These are phyloP conservation scores for Drosophila recens DNA, from an alignment of 2,888 invertebrate species.

Conservation along the genomic window DNA sequence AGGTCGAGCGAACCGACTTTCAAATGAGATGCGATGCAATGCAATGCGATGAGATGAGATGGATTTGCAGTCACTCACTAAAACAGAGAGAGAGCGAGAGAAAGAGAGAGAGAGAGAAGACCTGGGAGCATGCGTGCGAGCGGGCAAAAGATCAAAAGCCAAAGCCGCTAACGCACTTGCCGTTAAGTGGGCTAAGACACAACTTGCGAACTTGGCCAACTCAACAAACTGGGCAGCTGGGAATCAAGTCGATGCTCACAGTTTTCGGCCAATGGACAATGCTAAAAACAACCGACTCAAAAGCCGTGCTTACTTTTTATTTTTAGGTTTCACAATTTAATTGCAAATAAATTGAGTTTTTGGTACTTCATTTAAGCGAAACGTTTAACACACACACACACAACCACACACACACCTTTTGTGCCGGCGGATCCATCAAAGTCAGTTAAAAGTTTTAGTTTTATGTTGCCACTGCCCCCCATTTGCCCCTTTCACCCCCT, in stretches of 20 bases:
- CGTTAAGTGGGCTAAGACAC: slow-evolving; percentile 42
- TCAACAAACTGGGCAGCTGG: slow-evolving; percentile 41
- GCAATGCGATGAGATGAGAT: slow-evolving; percentile 34
- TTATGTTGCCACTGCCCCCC: slow-evolving; percentile 30
- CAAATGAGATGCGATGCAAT: slow-evolving; percentile 70
- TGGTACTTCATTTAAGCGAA: slow-evolving; percentile 84
- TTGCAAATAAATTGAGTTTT: slow-evolving; percentile 85
- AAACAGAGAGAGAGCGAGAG: not conserved
- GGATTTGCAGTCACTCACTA: slow-evolving; percentile 15
- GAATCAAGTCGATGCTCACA: slow-evolving; percentile 19
- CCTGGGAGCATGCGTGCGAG: slow-evolving; percentile 46
- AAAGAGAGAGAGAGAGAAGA: not conserved
- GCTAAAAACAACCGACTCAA: slow-evolving; percentile 35
- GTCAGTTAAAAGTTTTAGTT: slow-evolving; percentile 55
- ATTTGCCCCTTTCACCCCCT: not conserved
- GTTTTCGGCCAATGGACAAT: slow-evolving; percentile 41
- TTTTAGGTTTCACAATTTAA: slow-evolving; percentile 79
- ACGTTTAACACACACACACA: slow-evolving; percentile 61
- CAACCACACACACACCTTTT: slow-evolving; percentile 21
- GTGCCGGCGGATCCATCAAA: slow-evolving; percentile 74
- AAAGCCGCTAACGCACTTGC: slow-evolving; percentile 73
- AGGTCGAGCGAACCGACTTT: slow-evolving; percentile 64
- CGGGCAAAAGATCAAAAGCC: slow-evolving; percentile 66
- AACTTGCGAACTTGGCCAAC: slow-evolving; percentile 16
- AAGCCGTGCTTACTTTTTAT: slow-evolving; percentile 42